Evolutionary conservation across 2,113 vertebrate species (phyloP), one percentile per base, ranked within the genome.

Genomic region (Neotoma lepida): DNA sequence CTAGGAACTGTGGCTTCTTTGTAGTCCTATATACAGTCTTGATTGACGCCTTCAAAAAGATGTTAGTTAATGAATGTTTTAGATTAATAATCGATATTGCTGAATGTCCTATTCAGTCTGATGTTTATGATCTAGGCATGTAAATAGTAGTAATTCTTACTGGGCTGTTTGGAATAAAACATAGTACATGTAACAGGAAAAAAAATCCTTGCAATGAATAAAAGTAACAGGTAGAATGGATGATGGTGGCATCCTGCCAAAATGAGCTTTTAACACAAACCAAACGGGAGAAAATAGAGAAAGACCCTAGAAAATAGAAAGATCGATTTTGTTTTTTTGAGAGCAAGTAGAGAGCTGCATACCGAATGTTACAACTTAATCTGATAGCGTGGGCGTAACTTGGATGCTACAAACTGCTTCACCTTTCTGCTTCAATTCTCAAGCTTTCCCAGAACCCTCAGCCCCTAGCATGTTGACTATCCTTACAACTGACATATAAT

Each of bases 191-290:
- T 87, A 92, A 94, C 17, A 86, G 71, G 80, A 90, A 86, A 87
- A 51, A 90, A 87, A 92, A 91, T 90, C 41, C 4, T 85, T 95
- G 30, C 33, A 78, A 94, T 76, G 91, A 80, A 39, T 18, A 74
- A 22, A 96, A 91, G 28, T 24, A 86, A 74, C 4, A 92, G 58
- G 46, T 73, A 92, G 46, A 96, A 86, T 88, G 68, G 9, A 86
- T 96, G 30, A 95, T 88, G 35, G 18, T 90, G 39, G 22, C 22
- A 89, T 74, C 74, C 22, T 89, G 44, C 44, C 90, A 87, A 95
- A 96, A 91, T 94, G 76, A 90, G 7, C 56, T 87, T 93, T 90
- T 97, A 96, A 87, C 56, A 92, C 15, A 97, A 97, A 94, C 10
- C 78, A 95, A 93, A 70, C 82, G 35, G 77, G 39, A 93, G 17